Base-by-base conservation (phyloP, 2,113 vertebrate species). In the Falco punctatus region DNA sequence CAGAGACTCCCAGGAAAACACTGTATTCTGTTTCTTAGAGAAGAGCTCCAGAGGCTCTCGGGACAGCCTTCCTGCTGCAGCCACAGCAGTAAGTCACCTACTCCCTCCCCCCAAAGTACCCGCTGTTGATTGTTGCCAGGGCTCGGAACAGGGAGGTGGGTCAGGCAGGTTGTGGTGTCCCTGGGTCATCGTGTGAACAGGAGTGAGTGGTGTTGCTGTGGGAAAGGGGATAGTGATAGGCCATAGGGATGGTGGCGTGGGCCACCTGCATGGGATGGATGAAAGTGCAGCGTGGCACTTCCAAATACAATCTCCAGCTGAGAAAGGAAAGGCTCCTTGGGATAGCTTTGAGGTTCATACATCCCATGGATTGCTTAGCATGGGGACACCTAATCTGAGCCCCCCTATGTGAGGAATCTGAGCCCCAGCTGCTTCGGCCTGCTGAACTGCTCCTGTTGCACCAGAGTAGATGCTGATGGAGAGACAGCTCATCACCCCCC, bases 101-200 rank as follows among this genome's bases (percentile, higher is more conserved):
- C 7, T 66, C 5, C 19, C 5, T 67, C 16, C 11, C 13, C 0
- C 0, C 18, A 6, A 65, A 72, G 20, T 19, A 23, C n/a, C 24
- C 72, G 44, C 54, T 46, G 40, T 22, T 61, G 33, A 22, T 13
- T 1, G 1, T 14, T 22, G 16, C n/a, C 15, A 6, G 22, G 78
- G 28, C n/a, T 59, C n/a, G 49, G 38, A 59, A 51, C 0, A 5
- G 24, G 48, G 64, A 65, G 21, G 7, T 15, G 24, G 16, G 19
- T 42, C 46, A 35, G 71, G 49, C 27, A 75, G 71, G 4, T 27
- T 33, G 0, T 19, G 24, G 35, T 19, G 40, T n/a, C 35, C 6
- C 22, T 90, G 54, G 7, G 27, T 7, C 33, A 33, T 32, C 4
- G 0, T 11, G 24, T 32, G 51, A 20, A 15, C 5, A 14, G 42